Base-by-base conservation (phyloP, 2,888 invertebrate species). In the Tenthredo notha region DNA sequence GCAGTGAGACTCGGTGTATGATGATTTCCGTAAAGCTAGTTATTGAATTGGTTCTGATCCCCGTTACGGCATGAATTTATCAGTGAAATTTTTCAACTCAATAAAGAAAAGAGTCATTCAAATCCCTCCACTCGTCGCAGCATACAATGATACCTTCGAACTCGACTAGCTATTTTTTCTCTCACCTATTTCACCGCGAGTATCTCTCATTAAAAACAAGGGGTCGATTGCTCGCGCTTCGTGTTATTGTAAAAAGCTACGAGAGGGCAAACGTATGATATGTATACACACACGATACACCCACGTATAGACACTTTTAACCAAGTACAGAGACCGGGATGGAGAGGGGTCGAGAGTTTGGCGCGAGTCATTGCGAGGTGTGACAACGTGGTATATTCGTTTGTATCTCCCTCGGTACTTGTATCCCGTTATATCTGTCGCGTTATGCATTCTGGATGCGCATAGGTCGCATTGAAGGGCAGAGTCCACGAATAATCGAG, bases 381-480 rank as follows among this genome's bases (percentile, higher is more conserved):
- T 93, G 92, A 93, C 92, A 92, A 93, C 93, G 93, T 93, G 92
- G 92, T 89, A 93, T 93, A 93, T 93, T 92, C 92, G 93, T 92
- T 92, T 92, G 92, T 92, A 91, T 92, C 92, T 91, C 91, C 90
- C 88, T 87, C 87, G 87, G 72, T 74, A 58, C 84, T 83, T 70
- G 67, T 67, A 40, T 61, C 40, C 61, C 80, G 83, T 83, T 70
- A 67, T 70, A 83, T 25, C 47, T 47, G 80, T 25, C 43, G 65
- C 70, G 83, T 61, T 15, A 70, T 83, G 67, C 83, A 83, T 70
- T 83, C 67, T 67, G 25, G 43, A 18, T 83, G 12, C 67, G 47
- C 67, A 47, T 47, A 50, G 67, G 65, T 47, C 47, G 65, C 83
- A 83, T 83, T 83, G 67, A 83, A 65, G 67, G 83, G 83, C 67